Conservation (phyloP, 2,113 vertebrate species). For the Sceloporus tristichus region DNA sequence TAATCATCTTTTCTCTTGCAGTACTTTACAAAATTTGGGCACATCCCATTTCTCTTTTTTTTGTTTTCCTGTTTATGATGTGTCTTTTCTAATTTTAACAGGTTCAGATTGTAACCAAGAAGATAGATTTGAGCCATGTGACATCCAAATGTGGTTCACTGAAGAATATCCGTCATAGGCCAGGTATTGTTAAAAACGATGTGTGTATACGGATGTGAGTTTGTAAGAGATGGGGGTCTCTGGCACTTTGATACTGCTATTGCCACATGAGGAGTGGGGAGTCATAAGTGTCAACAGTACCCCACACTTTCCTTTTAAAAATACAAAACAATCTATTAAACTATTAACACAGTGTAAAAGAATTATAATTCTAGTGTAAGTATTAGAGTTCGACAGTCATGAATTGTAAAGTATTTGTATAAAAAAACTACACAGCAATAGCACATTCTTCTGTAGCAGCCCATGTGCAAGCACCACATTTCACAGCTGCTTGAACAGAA, state of each 20-base stretch:
- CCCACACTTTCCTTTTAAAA: background rate
- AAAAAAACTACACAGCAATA: background rate
- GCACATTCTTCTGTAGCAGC: background rate
- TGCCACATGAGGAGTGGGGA: background rate
- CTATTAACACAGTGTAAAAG: background rate
- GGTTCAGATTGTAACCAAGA: slow-evolving; percentile 95
- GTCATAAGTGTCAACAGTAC: background rate
- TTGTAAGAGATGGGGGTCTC: no score
- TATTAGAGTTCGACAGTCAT: background rate
- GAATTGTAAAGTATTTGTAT: background rate
- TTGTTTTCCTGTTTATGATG: slow-evolving; percentile 34
- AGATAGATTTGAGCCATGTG: slow-evolving; percentile 93
- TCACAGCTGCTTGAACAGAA: no score
- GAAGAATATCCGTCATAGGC: slow-evolving; percentile 92
- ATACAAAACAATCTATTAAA: background rate
- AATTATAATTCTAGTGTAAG: background rate
- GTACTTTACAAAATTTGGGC: slow-evolving; percentile 54
- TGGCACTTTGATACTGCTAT: no score
- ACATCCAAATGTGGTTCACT: slow-evolving; percentile 94
- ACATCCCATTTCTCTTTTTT: slow-evolving; percentile 36
- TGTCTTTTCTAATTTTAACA: slow-evolving; percentile 65
- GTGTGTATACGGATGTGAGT: no score
- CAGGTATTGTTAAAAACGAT: slow-evolving; percentile 82
- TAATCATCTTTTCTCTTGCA: slow-evolving; percentile 73
- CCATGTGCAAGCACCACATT: no score